Conservation (phyloP, 2,888 invertebrate genomes). For the Galerucella calmariensis region DNA sequence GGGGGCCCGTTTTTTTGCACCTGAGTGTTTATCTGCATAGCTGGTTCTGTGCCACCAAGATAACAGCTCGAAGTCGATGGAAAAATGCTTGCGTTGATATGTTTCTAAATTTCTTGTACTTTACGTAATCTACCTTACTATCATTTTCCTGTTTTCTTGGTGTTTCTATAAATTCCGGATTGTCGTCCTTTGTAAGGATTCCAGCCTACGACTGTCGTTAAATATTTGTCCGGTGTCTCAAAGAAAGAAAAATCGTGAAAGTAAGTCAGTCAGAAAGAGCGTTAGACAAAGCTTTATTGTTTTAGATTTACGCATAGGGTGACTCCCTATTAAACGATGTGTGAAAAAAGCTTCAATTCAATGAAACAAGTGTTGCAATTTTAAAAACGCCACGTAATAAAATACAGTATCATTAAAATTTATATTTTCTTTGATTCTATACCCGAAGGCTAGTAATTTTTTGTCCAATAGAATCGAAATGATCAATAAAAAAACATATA, state of each 20-base stretch:
- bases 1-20: no score
- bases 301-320: neutral
- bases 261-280: conserved; percentile 34
- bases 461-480: neutral
- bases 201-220: conserved; percentile 44
- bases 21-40: no score
- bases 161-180: conserved; percentile 10
- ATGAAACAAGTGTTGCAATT: no score
- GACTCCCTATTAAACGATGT: neutral
- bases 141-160: neutral
- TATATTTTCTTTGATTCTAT: neutral
- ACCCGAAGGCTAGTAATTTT: neutral
- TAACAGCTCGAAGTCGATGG: no score
- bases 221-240: conserved; percentile 44
- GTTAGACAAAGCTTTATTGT: conserved; percentile 27
- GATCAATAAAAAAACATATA: conserved; percentile 43
- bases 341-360: neutral
- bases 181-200: conserved; percentile 39
- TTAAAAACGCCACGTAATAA: no score
- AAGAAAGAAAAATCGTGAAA: conserved; percentile 27
- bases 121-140: neutral
- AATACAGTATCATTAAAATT: no score
- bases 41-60: no score
- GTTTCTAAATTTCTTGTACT: no score
- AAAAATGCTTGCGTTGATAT: no score